Base-by-base conservation (phyloP, 2,888 invertebrate genomes). In the Mellilla xanthometata region DNA sequence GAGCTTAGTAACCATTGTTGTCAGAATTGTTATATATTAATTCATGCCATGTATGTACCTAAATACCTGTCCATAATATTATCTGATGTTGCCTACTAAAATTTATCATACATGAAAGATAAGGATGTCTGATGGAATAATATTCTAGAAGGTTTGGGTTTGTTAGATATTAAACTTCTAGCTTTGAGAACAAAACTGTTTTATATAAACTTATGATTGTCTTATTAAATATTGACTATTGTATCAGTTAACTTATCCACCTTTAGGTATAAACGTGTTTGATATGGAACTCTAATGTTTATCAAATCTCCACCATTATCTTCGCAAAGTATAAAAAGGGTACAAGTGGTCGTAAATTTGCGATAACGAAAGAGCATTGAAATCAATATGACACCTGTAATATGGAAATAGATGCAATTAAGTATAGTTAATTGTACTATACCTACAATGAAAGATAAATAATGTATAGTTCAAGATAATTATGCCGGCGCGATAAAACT, bases 391-490 rank as follows among this genome's bases (percentile, higher is more conserved):
- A 26, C 33, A 10, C 35, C 22, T 35, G 27, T 29, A 35, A 31
- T 33, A 48, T 29, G 36, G n/a, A n/a, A n/a, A n/a, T n/a, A n/a
- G 6, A 3, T 19, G 15, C 4, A 19, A 19, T 3, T 19, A 3
- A 19, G 3, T 19, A 19, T 19, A 19, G 15, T 19, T 19, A 19
- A 6, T 19, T 5, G 15, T n/a, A n/a, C n/a, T n/a, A n/a, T n/a
- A n/a, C n/a, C n/a, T n/a, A n/a, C n/a, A n/a, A n/a, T n/a, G 15
- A 5, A 19, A 5, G 65, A 65, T 72, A 71, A 71, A 65, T 68
- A 63, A 69, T 74, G 68, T 72, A 70, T 63, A 65, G 54, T 47
- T 54, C 60, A 57, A 53, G 74, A 81, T 80, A 78, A 72, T 60
- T 59, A 54, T 47, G 42, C 32, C 53, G 43, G 40, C 33, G 41